These are phyloP conservation scores for Zelleria hepariella DNA, from an alignment of 2,888 invertebrate species.

Conservation along the genomic window DNA sequence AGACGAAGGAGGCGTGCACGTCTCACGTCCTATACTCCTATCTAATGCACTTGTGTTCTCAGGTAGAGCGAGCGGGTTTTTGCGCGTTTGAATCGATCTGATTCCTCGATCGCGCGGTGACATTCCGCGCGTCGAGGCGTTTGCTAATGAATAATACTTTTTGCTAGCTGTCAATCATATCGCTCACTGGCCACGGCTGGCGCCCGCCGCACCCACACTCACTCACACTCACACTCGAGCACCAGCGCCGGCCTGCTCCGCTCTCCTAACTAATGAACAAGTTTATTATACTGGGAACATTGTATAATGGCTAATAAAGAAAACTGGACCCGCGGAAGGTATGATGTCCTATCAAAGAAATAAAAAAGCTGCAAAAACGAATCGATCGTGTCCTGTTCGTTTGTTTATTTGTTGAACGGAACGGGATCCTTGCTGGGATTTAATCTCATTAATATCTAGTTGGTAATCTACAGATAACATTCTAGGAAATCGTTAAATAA, in stretches of 20 bases:
- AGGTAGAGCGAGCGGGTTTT: slow-evolving; percentile 18
- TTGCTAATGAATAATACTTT: slow-evolving; percentile 30
- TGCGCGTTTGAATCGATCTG: slow-evolving; percentile 25
- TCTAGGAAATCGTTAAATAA: no score
- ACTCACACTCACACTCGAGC: background rate
- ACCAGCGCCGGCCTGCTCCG: background rate
- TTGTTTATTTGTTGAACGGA: no score
- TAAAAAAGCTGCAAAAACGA: background rate
- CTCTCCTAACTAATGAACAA: background rate
- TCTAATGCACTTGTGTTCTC: background rate
- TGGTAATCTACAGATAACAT: no score
- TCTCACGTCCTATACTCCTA: no score
- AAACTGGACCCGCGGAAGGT: background rate
- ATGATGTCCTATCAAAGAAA: background rate
- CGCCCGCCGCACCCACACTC: background rate
- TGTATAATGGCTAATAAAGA: background rate
- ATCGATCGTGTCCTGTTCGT: no score
- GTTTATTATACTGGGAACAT: background rate
- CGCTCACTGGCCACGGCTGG: slow-evolving; percentile 1
- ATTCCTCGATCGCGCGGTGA: slow-evolving; percentile 20
- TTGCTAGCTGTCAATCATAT: slow-evolving; percentile 16
- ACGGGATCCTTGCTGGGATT: no score
- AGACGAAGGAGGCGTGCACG: background rate
- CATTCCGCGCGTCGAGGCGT: slow-evolving; percentile 18
- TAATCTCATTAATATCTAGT: no score